Evolutionary conservation across 2,797 vertebrate genomes (phyloP).

Genomic region (Xerus rutilus): DNA sequence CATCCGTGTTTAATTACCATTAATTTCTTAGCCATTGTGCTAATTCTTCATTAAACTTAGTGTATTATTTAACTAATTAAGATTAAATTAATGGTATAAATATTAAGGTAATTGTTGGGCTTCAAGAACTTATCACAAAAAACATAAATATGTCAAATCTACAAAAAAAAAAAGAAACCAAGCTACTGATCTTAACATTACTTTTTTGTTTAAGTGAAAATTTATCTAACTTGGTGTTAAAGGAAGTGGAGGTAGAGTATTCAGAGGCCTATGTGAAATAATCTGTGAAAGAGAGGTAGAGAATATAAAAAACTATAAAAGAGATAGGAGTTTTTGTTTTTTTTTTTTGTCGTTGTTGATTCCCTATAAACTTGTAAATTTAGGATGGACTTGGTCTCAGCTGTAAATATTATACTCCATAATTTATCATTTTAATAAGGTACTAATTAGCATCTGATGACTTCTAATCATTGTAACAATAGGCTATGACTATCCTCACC

Average conservation of each 20-base stretch:
- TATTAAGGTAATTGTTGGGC: constrained; percentile 31
- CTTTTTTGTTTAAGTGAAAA: constrained; percentile 36
- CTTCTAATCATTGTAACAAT: constrained; percentile 86
- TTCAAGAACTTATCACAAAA: constrained; percentile 17
- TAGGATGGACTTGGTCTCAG: constrained; percentile 79
- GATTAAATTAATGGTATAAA: constrained; percentile 6
- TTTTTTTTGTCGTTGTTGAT: constrained; percentile 38
- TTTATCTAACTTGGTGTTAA: neutral
- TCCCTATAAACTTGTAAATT: constrained; percentile 50
- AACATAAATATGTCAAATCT: constrained; percentile 33
- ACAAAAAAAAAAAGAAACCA: constrained; percentile 66
- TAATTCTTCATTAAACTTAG: constrained; percentile 46
- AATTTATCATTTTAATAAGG: constrained; percentile 86
- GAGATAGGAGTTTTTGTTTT: neutral
- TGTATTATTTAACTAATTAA: constrained; percentile 48
- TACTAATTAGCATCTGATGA: constrained; percentile 86
- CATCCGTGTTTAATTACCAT: neutral
- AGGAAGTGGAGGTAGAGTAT: neutral
- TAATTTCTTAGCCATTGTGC: constrained; percentile 12
- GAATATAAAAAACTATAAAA: constrained; percentile 45
- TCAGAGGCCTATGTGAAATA: neutral
- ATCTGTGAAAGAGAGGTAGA: constrained; percentile 27
- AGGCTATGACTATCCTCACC: constrained; percentile 81
- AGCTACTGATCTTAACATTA: neutral
- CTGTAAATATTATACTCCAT: constrained; percentile 83